A percentile compares a stretch with the other conserved stretches of the same genome.
These are phyloP conservation scores for human (Homo sapiens) DNA, from an alignment of 2,113 vertebrate species.

Conservation along the genomic window GRCh38 chr9:97884501-97885000, in stretches of 20 bases:
- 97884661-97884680: too few species aligned
- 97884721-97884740: too few species aligned
- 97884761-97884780: not conserved
- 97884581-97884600: too few species aligned
- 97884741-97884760: not conserved
- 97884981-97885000: not conserved
- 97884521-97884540: too few species aligned
- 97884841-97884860: not conserved
- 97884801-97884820: not conserved
- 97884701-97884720: too few species aligned
- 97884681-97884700: too few species aligned
- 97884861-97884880: not conserved
- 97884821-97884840: not conserved
- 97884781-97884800: not conserved
- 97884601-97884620: too few species aligned
- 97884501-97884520: too few species aligned
- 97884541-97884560: too few species aligned
- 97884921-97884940: not conserved
- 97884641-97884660: too few species aligned
- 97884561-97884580: too few species aligned
- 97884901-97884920: not conserved
- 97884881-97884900: not conserved
- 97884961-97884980: not conserved
- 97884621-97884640: too few species aligned
- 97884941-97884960: not conserved